Percentiles rank a stretch among this genome's conserved stretches.
Evolutionary conservation across 2,797 vertebrate species (phyloP).

Genomic region (Silurus lanzhouensis): DNA sequence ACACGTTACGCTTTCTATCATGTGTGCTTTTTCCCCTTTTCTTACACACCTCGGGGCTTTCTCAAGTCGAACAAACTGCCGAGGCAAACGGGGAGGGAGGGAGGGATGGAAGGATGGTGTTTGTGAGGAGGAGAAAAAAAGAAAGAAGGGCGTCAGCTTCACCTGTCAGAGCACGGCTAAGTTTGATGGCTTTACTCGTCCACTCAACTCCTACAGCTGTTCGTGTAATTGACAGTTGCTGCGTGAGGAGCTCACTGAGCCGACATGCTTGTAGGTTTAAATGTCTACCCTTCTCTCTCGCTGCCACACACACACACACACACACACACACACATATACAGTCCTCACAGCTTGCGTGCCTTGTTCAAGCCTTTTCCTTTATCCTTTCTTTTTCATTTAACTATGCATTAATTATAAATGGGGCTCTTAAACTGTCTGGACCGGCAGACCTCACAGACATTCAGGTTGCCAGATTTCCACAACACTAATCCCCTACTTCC

Average conservation of each 20-base stretch:
- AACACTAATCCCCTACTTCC: constrained; percentile 69
- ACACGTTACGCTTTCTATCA: constrained; percentile 42
- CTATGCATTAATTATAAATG: constrained; percentile 68
- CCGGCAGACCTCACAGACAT: constrained; percentile 64
- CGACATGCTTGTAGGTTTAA: constrained; percentile 51
- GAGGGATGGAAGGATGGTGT: background rate
- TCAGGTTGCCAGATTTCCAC: constrained; percentile 84
- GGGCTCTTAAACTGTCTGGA: constrained; percentile 55
- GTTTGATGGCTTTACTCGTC: constrained; percentile 54
- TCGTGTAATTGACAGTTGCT: constrained; percentile 59
- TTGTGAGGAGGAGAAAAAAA: background rate
- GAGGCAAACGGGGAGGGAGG: background rate
- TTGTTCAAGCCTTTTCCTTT: background rate
- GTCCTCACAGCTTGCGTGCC: background rate
- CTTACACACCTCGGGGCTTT: constrained; percentile 43
- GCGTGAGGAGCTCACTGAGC: constrained; percentile 16
- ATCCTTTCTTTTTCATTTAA: constrained; percentile 9
- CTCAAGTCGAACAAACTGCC: constrained; percentile 53
- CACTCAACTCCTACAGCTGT: constrained; percentile 64
- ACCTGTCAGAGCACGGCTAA: constrained; percentile 60
- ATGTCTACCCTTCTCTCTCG: constrained; percentile 33
- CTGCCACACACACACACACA: background rate
- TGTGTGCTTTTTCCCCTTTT: constrained; percentile 24
- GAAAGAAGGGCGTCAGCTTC: constrained; percentile 57
- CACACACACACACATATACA: background rate